Evolutionary conservation across 2,888 invertebrate species (phyloP), one percentile per base, ranked within the genome.

Genomic region (Nyleta sp.): DNA sequence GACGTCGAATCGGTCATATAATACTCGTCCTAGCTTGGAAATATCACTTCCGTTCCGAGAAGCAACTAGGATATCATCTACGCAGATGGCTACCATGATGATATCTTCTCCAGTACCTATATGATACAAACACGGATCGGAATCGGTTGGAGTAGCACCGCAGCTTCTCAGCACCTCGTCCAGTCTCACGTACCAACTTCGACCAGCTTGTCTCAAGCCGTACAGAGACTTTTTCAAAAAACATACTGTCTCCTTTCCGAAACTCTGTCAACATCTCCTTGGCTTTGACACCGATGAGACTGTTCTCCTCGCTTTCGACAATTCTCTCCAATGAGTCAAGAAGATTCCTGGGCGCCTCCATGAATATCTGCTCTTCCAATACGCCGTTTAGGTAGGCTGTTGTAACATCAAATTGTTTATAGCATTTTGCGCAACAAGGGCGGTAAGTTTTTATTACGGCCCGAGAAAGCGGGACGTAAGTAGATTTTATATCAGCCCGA

Each of bases 51-150:
- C 4, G 4, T 22, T 40, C 3, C 40, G 18, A 6, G 24, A 13
- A 10, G 13, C 38, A 0, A 60, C 35, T 2, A 60, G 17, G 17
- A 52, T 52, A 42, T 65, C 53, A 40, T 65, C 65, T 1, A 65
- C 44, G 18, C 53, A 53, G 2, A 67, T 28, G 0, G 53, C 24
- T 2, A 67, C 44, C 0, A 67, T 5, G 6, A 28, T 15, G 0
- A 11, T 10, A 7, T 67, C 35, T 11, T 33, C 11, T 33, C 33
- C 33, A 6, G 33, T 6, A 11, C 33, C 33, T 2, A 33, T 33
- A 3, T 33, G 33, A 33, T 53, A 67, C 15, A 67, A 10, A 33
- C 65, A 42, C 8, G 52, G 13, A 20, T 42, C 53, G 1, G 42
- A 33, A 0, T n/a, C 6, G 0, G 53, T 28, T 1, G 28, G 50